A percentile compares a stretch with the other conserved stretches of the same genome.
These are phyloP conservation scores for Salticus scenicus DNA, from an alignment of 2,888 invertebrate genomes.

Conservation along the genomic window DNA sequence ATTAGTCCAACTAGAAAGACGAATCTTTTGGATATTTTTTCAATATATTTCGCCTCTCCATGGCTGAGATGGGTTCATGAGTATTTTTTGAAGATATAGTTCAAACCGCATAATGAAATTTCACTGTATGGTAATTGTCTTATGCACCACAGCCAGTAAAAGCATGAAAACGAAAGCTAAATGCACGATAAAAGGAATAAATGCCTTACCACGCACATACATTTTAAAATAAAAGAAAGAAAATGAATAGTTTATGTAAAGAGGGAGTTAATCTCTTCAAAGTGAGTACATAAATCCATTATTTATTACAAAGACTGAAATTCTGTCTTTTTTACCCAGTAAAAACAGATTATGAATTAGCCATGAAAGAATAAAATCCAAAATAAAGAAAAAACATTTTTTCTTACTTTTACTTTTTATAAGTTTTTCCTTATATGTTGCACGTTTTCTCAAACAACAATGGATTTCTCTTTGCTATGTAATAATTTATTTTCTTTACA, in stretches of 20 bases:
- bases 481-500: too few species aligned
- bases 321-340: conserved; percentile 33
- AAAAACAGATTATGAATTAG: conserved; percentile 17
- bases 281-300: conserved; percentile 47
- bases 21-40: conserved; percentile 61
- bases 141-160: conserved; percentile 29
- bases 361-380: neutral
- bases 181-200: conserved; percentile 28
- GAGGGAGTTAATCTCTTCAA: conserved; percentile 48
- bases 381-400: too few species aligned
- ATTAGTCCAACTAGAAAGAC: conserved; percentile 54
- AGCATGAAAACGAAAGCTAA: conserved; percentile 25
- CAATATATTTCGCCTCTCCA: conserved; percentile 33
- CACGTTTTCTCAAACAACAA: too few species aligned
- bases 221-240: conserved; percentile 3
- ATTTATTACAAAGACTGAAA: conserved; percentile 47
- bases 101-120: conserved; percentile 60
- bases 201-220: conserved; percentile 1
- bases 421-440: too few species aligned
- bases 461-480: too few species aligned
- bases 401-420: too few species aligned
- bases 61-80: conserved; percentile 54
- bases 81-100: conserved; percentile 56
- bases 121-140: conserved; percentile 64
- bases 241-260: conserved; percentile 55